phyloP scores from a whole-genome alignment of 2,797 vertebrate genomes.

The Thamnophis elegans region DNA sequence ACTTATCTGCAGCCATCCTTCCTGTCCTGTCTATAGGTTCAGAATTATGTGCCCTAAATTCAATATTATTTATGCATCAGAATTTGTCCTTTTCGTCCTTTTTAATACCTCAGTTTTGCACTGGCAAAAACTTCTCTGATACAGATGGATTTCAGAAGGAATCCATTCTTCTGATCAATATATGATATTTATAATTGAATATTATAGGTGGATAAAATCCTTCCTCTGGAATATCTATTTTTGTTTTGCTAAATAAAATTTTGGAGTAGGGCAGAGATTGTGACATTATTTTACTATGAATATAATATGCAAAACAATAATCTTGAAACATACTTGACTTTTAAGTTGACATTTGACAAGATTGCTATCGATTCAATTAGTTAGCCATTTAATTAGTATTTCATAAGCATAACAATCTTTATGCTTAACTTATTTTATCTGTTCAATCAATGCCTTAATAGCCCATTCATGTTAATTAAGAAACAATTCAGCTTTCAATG shows the following conservation, averaged over 20 bases:
- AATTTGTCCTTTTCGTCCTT: not conserved
- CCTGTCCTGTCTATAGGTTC: not conserved
- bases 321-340: constrained; percentile 18
- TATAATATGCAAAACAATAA: constrained; percentile 1
- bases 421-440: constrained; percentile 25
- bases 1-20: not conserved
- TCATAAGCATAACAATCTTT: constrained; percentile 26
- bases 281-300: not conserved
- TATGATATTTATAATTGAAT: not conserved
- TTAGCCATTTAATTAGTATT: constrained; percentile 27
- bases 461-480: constrained; percentile 32
- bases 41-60: not conserved
- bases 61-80: not conserved
- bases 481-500: constrained; percentile 31
- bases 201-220: not conserved
- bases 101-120: not conserved
- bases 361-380: constrained; percentile 5
- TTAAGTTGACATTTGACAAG: constrained; percentile 34
- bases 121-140: not conserved
- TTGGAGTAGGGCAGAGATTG: not conserved
- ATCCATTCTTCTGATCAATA: not conserved
- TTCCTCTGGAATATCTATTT: not conserved
- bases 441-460: constrained; percentile 35
- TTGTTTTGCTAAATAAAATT: not conserved
- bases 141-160: not conserved